These are phyloP conservation scores for Astur gentilis DNA, from an alignment of 2,113 vertebrate species.

Conservation along the genomic window DNA sequence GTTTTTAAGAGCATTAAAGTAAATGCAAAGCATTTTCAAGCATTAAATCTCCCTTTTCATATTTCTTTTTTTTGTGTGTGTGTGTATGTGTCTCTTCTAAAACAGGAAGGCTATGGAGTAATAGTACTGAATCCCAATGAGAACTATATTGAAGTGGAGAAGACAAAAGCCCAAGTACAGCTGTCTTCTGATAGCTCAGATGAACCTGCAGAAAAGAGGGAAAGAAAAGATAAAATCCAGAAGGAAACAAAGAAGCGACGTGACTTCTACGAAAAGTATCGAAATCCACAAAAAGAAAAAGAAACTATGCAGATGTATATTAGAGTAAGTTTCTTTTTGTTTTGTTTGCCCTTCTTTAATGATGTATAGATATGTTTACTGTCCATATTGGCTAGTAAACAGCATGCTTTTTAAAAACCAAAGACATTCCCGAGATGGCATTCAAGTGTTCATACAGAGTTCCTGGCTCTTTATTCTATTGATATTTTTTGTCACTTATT, in stretches of 20 bases:
- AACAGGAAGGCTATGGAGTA: conserved; percentile 92
- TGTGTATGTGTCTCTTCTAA: conserved; percentile 47
- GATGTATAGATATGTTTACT: not conserved
- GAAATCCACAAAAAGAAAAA: conserved; percentile 94
- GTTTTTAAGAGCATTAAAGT: conserved; percentile 23
- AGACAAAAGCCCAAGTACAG: conserved; percentile 74
- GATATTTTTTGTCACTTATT: not conserved
- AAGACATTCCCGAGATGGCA: not conserved
- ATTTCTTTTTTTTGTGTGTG: conserved; percentile 29
- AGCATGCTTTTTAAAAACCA: not conserved
- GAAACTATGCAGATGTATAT: conserved; percentile 89
- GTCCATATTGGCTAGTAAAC: not conserved
- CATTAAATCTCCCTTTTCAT: conserved; percentile 64
- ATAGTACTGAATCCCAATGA: conserved; percentile 98
- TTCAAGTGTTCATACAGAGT: not conserved
- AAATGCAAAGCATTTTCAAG: conserved; percentile 21
- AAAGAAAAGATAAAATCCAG: conserved; percentile 85
- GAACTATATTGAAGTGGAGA: conserved; percentile 96
- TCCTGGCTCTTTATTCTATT: not conserved
- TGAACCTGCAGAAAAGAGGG: conserved; percentile 94
- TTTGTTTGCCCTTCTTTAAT: not conserved
- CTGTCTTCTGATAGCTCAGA: conserved; percentile 82
- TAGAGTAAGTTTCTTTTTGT: conserved; percentile 80
- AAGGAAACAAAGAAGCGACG: conserved; percentile 90
- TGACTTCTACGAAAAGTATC: conserved; percentile 95